A percentile compares a stretch with the other conserved stretches of the same genome.
phyloP scores from a whole-genome alignment of 1,140 invertebrate species.

The Arctopsyche grandis region DNA sequence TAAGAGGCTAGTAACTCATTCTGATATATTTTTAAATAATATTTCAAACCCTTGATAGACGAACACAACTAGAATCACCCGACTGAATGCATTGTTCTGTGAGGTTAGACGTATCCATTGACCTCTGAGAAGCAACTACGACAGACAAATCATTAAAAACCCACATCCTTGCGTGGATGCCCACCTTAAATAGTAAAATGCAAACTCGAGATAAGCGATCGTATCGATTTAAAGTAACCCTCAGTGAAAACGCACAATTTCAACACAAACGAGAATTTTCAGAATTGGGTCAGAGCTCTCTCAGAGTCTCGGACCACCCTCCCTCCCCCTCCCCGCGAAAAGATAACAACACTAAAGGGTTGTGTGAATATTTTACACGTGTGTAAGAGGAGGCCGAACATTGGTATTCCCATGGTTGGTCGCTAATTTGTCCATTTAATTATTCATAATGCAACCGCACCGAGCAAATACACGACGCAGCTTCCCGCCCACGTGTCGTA shows the following conservation, averaged over 20 bases:
- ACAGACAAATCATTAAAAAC: no score
- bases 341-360: neutral
- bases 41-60: no score
- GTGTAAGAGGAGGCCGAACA: neutral
- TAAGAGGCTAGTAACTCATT: no score
- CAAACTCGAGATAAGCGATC: conserved; percentile 11
- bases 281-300: neutral
- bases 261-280: neutral
- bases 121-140: no score
- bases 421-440: conserved; percentile 12
- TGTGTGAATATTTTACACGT: neutral
- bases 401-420: neutral
- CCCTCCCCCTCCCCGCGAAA: neutral
- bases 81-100: no score
- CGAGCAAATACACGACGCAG: neutral
- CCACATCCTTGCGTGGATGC: no score
- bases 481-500: neutral
- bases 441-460: conserved; percentile 21
- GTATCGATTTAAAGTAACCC: conserved; percentile 15
- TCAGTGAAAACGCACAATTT: neutral
- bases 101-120: no score
- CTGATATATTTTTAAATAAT: no score
- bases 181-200: no score
- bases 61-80: no score
- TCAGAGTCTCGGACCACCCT: neutral